Evolutionary conservation across 2,113 vertebrate genomes (phyloP).

Genomic region (Coturnix japonica): DNA sequence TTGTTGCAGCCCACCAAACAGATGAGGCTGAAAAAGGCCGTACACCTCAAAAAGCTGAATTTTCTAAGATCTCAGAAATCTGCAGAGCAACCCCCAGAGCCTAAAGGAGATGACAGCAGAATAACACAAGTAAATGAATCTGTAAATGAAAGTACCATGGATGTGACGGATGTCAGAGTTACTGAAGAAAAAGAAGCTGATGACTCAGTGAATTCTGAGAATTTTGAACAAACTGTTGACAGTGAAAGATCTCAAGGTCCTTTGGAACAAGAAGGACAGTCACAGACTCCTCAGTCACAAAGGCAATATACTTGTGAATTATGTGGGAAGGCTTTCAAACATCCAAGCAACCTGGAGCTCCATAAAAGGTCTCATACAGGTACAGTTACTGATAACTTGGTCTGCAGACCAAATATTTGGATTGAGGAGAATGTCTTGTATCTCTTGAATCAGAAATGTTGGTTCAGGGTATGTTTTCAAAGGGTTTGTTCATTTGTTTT

Average conservation of each 20-base stretch:
- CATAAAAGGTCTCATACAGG: slow-evolving; percentile 97
- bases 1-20: slow-evolving; percentile 73
- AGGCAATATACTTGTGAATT: slow-evolving; percentile 89
- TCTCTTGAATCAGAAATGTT: not conserved
- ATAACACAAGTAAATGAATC: slow-evolving; percentile 13
- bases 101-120: not conserved
- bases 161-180: not conserved
- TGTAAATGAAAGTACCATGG: slow-evolving; percentile 37
- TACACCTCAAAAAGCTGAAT: slow-evolving; percentile 93
- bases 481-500: not conserved
- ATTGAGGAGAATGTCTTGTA: not conserved
- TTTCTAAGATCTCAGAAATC: slow-evolving; percentile 88
- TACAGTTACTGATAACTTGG: slow-evolving; percentile 70
- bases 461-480: not conserved
- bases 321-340: slow-evolving; percentile 95
- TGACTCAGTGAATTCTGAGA: slow-evolving; percentile 16
- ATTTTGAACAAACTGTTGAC: slow-evolving; percentile 33
- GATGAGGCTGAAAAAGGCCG: slow-evolving; percentile 87
- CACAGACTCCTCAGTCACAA: slow-evolving; percentile 66
- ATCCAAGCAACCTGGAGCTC: slow-evolving; percentile 97
- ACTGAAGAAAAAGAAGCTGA: slow-evolving; percentile 60
- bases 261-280: slow-evolving; percentile 52
- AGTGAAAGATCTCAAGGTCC: slow-evolving; percentile 36
- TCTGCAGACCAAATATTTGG: not conserved
- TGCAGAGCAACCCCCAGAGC: slow-evolving; percentile 73